phyloP scores from a whole-genome alignment of 2,888 invertebrate genomes.

The Dryocosmus kuriphilus region DNA sequence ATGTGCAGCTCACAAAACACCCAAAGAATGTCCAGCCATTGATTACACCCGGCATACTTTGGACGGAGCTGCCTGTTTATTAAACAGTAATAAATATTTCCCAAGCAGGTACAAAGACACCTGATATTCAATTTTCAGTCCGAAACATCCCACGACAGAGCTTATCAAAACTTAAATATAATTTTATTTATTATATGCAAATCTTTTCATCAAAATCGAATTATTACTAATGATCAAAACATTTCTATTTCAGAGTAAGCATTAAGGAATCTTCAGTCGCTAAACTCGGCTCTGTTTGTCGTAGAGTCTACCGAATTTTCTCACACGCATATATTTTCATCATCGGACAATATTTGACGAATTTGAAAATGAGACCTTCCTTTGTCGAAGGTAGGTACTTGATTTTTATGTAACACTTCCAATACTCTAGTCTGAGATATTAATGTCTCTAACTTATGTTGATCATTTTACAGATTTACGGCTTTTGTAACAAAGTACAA shows the following conservation, averaged over 20 bases:
- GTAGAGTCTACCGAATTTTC: conserved; percentile 99
- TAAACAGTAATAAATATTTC: conserved; percentile 99
- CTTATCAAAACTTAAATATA: too few species aligned
- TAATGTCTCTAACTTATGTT: conserved; percentile 14
- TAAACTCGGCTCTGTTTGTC: conserved; percentile 98
- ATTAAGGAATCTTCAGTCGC: conserved; percentile 99
- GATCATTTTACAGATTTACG: conserved; percentile 84
- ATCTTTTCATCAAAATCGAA: too few species aligned
- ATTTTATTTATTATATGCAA: too few species aligned
- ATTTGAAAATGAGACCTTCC: conserved; percentile 96
- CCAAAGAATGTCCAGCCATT: conserved; percentile 99
- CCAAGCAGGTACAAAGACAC: conserved; percentile 90
- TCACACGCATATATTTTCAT: conserved; percentile 99
- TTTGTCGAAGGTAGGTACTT: conserved; percentile 85
- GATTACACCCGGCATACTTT: conserved; percentile 99
- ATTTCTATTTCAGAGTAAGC: conserved; percentile 86
- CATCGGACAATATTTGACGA: conserved; percentile 98
- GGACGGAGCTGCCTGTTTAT: conserved; percentile 98
- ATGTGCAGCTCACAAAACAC: conserved; percentile 99
- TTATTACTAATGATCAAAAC: conserved; percentile 4
- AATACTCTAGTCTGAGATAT: not conserved
- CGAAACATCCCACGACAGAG: not conserved
- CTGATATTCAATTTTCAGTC: not conserved
- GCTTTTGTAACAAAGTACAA: conserved; percentile 99
- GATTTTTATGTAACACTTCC: not conserved